phyloP scores from a whole-genome alignment of 2,888 invertebrate species.

The Parnassius mnemosyne region DNA sequence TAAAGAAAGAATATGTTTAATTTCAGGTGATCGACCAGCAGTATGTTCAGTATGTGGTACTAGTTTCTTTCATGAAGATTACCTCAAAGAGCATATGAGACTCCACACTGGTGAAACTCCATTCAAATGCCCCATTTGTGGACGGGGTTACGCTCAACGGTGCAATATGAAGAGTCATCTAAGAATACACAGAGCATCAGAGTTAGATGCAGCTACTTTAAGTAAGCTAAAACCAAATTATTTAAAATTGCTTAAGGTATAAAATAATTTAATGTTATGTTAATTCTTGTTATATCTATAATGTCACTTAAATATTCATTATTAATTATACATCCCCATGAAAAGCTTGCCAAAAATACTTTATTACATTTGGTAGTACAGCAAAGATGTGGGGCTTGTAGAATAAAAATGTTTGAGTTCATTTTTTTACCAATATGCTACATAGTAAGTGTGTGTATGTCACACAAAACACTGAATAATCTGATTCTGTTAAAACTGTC shows the following conservation, averaged over 20 bases:
- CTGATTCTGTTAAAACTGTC: too few species aligned
- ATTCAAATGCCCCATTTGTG: constrained; percentile 73
- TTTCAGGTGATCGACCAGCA: constrained; percentile 69
- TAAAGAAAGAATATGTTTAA: neutral
- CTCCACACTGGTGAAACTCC: constrained; percentile 76
- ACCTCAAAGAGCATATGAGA: constrained; percentile 70
- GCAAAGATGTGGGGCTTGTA: too few species aligned
- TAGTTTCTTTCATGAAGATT: constrained; percentile 67
- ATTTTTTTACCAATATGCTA: too few species aligned
- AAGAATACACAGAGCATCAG: constrained; percentile 63
- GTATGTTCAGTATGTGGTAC: constrained; percentile 62
- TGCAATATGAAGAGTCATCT: constrained; percentile 76
- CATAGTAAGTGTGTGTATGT: too few species aligned
- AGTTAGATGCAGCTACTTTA: constrained; percentile 55
- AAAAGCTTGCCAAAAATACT: too few species aligned
- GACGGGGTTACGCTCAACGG: constrained; percentile 68
- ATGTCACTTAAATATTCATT: too few species aligned
- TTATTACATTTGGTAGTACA: too few species aligned
- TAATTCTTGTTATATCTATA: neutral
- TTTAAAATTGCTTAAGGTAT: constrained; percentile 60
- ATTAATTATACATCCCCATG: too few species aligned
- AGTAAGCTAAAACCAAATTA: constrained; percentile 68
- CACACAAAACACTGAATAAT: too few species aligned
- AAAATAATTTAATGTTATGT: constrained; percentile 15
- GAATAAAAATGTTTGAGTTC: too few species aligned